These are phyloP conservation scores for Mesorhabditis sp. DNA, from an alignment of 2,888 invertebrate species.

Conservation along the genomic window DNA sequence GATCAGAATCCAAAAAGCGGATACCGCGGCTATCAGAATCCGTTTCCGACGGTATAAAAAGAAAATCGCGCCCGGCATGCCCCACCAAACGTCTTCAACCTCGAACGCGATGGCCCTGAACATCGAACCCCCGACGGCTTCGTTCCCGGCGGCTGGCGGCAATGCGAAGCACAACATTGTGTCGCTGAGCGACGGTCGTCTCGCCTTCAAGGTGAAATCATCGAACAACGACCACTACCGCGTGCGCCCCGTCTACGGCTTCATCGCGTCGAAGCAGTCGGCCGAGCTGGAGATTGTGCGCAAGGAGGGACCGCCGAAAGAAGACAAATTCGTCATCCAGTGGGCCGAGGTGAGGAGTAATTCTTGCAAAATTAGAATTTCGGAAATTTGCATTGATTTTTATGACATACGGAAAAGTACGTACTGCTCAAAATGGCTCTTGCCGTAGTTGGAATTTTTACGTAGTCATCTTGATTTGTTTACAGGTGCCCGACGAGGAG, in stretches of 20 bases:
- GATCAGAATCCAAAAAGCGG: no score
- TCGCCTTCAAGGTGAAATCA: conserved; percentile 41
- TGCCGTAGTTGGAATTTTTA: not conserved
- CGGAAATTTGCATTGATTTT: not conserved
- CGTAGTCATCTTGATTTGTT: not conserved
- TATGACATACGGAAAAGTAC: not conserved
- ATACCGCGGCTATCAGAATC: no score
- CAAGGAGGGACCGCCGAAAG: conserved; percentile 25
- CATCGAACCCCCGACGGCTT: conserved; percentile 35
- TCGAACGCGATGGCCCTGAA: conserved; percentile 27
- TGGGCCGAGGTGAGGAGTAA: conserved; percentile 27
- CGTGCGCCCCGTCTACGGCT: conserved; percentile 44
- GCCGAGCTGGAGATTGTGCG: conserved; percentile 31
- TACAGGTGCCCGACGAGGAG: conserved; percentile 31
- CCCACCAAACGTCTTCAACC: no score
- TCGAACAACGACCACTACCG: conserved; percentile 46
- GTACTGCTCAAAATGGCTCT: not conserved
- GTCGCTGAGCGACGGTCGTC: conserved; percentile 28
- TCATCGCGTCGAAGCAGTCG: conserved; percentile 30
- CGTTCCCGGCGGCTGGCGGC: conserved; percentile 37
- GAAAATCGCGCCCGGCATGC: no score
- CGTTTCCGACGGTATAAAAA: no score
- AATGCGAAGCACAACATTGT: conserved; percentile 31
- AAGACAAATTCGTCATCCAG: conserved; percentile 37
- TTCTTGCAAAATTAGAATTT: not conserved